Base-by-base conservation (phyloP, 2,888 invertebrate genomes). In the Salpingus planirostris region DNA sequence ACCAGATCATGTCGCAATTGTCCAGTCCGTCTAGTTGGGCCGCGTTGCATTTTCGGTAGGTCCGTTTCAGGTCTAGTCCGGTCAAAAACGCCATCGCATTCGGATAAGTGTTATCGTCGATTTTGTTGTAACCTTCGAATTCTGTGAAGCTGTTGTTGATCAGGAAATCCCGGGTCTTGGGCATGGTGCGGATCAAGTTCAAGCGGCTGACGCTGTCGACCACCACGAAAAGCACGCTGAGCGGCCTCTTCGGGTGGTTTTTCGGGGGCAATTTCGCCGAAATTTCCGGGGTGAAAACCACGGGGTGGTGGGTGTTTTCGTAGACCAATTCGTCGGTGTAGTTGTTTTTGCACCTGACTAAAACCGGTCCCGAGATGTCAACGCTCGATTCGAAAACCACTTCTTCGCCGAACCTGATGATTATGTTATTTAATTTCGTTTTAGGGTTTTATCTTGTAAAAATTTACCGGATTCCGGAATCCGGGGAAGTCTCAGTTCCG, bases 41-140 rank as follows among this genome's bases (percentile, higher is more conserved):
- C 8, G 74, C 71, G 14, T 68, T 60, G 43, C 73, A 72, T 26
- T 68, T 57, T 1, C 59, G 47, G 27, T 72, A 65, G 8, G 76
- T 65, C 10, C 67, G 50, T 1, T 57, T 55, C 52, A 43, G 44
- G 32, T 57, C 55, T 23, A 38, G 49, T 3, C 54, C 54, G 1
- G 82, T 78, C 10, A 86, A 67, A 25, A 84, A 70, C 0, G 90
- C 86, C 74, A 90, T 81, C 24, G 92, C 60, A 62, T 93, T 93
- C 0, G 91, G 88, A 53, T 85, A 87, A 0, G 90, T 91, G 52
- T 92, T 91, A 54, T 91, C 91, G 3, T 78, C 88, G 47, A 85
- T 74, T 74, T 85, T 73, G 45, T 71, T 73, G 41, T 60, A 60
- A 2, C 59, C 59, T 31, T 49, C 45, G 11, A 60, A 31, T 2